Conservation (phyloP, 2,888 invertebrate species). For the Thecophora atra region DNA sequence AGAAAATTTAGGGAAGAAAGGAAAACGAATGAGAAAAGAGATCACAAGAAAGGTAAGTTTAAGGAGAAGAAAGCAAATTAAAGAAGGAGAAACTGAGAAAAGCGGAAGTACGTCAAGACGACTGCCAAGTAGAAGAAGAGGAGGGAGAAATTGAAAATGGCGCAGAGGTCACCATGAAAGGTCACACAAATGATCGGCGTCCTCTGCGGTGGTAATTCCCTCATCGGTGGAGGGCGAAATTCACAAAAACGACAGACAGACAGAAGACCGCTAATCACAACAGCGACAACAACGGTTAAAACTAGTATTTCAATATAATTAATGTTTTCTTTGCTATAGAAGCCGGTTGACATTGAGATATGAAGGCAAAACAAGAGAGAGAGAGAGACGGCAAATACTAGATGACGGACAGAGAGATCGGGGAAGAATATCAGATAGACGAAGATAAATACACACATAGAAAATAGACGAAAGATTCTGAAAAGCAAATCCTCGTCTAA, state of each 20-base stretch:
- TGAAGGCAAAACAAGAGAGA: neutral
- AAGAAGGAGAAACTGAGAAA: too few relatives aligned
- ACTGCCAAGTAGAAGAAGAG: too few relatives aligned
- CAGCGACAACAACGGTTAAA: neutral
- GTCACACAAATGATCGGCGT: too few relatives aligned
- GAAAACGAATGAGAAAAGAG: too few relatives aligned
- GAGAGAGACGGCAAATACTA: neutral
- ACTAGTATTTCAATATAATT: neutral
- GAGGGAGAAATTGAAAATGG: too few relatives aligned
- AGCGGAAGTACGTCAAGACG: too few relatives aligned
- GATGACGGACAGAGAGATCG: neutral
- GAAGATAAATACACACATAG: neutral
- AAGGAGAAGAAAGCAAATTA: too few relatives aligned
- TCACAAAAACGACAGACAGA: neutral
- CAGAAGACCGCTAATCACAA: neutral
- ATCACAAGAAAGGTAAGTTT: too few relatives aligned
- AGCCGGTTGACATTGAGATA: slow-evolving; percentile 13
- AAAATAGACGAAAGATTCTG: neutral
- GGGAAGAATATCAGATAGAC: neutral
- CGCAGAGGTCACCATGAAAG: too few relatives aligned
- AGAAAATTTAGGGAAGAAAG: neutral
- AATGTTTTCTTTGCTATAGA: slow-evolving; percentile 14
- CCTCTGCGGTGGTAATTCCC: too few relatives aligned
- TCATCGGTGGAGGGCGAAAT: too few relatives aligned
- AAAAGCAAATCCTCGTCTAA: neutral